phyloP scores from a whole-genome alignment of 2,797 vertebrate species.

The Xerus rutilus region DNA sequence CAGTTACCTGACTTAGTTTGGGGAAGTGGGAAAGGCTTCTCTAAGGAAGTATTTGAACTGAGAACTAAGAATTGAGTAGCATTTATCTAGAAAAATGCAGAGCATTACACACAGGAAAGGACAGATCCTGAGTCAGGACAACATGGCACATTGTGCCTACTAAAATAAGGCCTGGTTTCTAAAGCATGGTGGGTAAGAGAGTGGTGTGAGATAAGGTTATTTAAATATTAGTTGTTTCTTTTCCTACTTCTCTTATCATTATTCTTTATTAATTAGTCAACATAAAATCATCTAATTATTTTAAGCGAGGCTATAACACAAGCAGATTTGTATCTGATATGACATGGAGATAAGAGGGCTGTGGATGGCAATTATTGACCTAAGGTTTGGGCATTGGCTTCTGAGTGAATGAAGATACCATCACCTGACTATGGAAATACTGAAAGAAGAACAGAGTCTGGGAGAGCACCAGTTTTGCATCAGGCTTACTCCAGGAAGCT shows the following conservation, averaged over 20 bases:
- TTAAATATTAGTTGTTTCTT: neutral
- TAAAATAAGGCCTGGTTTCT: neutral
- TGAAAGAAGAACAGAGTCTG: neutral
- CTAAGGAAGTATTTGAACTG: neutral
- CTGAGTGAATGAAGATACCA: neutral
- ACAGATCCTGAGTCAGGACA: too few relatives aligned
- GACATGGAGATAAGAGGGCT: neutral
- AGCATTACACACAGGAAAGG: neutral
- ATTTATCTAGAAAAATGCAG: neutral
- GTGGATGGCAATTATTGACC: neutral
- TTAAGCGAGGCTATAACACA: neutral
- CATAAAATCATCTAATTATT: neutral
- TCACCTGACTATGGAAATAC: rapidly evolving
- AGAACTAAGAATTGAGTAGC: neutral
- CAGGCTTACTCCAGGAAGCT: neutral
- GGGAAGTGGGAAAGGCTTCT: neutral
- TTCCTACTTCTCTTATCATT: neutral
- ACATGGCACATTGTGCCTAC: neutral
- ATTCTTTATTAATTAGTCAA: neutral
- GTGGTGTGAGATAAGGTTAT: neutral
- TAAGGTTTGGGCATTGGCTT: neutral
- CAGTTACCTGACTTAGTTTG: neutral
- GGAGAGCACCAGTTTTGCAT: neutral
- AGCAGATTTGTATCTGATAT: neutral
- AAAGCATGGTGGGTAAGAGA: neutral